Evolutionary conservation across 2,888 invertebrate species (phyloP).

Genomic region (Macrosiphum euphorbiae): DNA sequence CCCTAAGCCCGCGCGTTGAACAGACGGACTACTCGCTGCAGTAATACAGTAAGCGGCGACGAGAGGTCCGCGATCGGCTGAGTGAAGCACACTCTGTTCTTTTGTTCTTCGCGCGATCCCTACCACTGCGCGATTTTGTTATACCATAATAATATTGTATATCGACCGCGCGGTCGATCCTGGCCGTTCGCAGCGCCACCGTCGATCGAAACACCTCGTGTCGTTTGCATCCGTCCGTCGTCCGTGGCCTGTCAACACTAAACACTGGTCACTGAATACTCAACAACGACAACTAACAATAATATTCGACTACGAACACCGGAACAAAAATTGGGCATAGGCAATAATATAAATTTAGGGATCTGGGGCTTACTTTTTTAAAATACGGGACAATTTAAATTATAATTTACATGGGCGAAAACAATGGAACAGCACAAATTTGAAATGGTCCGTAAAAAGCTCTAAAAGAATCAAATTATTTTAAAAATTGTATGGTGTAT

Average conservation of each 20-base stretch:
- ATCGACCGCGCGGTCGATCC: constrained; percentile 36
- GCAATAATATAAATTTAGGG: neutral
- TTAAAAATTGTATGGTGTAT: too few species aligned
- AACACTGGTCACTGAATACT: too few species aligned
- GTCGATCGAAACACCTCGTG: constrained; percentile 1
- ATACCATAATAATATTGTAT: neutral
- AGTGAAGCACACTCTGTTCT: constrained; percentile 25
- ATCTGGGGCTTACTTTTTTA: neutral
- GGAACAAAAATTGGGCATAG: too few species aligned
- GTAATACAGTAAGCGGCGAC: neutral
- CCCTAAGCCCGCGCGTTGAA: neutral
- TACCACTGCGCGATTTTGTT: constrained; percentile 22
- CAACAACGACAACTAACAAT: neutral
- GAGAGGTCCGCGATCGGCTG: constrained; percentile 22
- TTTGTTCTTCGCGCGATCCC: constrained; percentile 62
- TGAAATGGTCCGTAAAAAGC: too few species aligned
- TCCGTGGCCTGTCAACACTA: constrained; percentile 21
- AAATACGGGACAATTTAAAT: neutral
- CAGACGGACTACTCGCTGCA: neutral
- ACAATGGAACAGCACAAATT: neutral
- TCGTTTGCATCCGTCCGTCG: constrained; percentile 36
- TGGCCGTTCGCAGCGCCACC: constrained; percentile 33
- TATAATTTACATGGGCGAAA: neutral
- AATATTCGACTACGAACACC: neutral
- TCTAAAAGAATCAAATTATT: too few species aligned